A percentile compares a stretch with the other conserved stretches of the same genome.
phyloP scores from a whole-genome alignment of 2,888 invertebrate genomes.

The Elmis aenea region DNA sequence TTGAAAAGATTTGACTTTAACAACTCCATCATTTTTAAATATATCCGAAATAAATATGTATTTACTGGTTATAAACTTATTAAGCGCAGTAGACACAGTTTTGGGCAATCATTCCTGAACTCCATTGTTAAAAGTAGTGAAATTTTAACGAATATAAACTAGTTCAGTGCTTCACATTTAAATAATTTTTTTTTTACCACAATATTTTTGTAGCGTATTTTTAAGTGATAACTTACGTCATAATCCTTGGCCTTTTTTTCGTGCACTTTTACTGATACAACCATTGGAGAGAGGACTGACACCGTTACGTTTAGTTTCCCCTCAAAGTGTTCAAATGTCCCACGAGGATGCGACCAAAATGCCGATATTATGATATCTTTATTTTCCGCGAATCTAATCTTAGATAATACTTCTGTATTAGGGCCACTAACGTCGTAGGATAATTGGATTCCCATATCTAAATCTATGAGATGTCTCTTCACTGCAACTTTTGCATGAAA shows the following conservation, averaged over 20 bases:
- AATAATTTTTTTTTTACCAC: too few relatives aligned
- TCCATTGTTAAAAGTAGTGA: too few relatives aligned
- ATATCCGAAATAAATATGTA: not conserved
- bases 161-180: too few relatives aligned
- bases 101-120: too few relatives aligned
- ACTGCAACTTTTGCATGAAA: slow-evolving; percentile 60
- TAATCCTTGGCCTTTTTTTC: slow-evolving; percentile 66
- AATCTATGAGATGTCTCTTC: slow-evolving; percentile 59
- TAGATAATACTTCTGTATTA: slow-evolving; percentile 50
- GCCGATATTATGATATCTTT: slow-evolving; percentile 56
- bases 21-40: slow-evolving; percentile 1
- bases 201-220: too few relatives aligned
- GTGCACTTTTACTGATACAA: slow-evolving; percentile 58
- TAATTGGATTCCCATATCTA: slow-evolving; percentile 59
- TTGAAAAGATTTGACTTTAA: slow-evolving; percentile 15
- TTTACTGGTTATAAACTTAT: not conserved
- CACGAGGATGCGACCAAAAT: slow-evolving; percentile 61
- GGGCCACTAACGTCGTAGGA: slow-evolving; percentile 51
- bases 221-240: slow-evolving; percentile 60
- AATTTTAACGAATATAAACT: too few relatives aligned
- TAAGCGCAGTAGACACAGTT: not conserved
- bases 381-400: slow-evolving; percentile 54
- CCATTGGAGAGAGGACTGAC: slow-evolving; percentile 68
- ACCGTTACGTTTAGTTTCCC: slow-evolving; percentile 68
- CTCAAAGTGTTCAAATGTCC: slow-evolving; percentile 62